Evolutionary conservation across 2,888 invertebrate species (phyloP), one percentile per base, ranked within the genome.

Genomic region (Philhelius pedissequus): DNA sequence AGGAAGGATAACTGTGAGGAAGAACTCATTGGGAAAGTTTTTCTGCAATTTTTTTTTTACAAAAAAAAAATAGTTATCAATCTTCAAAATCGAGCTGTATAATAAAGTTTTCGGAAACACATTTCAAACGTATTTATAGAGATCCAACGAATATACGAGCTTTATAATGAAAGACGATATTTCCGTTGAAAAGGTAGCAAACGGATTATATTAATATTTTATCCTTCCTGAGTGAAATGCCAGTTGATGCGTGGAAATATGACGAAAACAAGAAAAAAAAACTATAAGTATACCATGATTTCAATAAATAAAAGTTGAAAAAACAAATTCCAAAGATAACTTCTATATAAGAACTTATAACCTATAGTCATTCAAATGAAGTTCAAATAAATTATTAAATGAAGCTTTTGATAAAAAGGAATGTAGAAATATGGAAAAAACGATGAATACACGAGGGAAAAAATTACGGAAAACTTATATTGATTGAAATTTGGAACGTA

Each of bases 21-120:
- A 54, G 32, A 69, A 35, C 50, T 75, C 70, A 81, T 70, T 66
- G 75, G 43, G 66, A 70, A 76, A 81, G 71, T 78, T 78, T 13
- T 15, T 45, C 30, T 13, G 6, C 32, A 60, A 64, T 75, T 70
- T 52, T 20, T 35, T 22, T 56, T 35, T 56, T 35, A 11, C 7
- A 5, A 3, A 3, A 0, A 15, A 58, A 70, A 81, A 75, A 75
- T 80, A 64, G 75, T 80, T n/a, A n/a, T 70, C 9, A 58, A 58
- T 75, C 54, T 70, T 58, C 58, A 22, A 56, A 75, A 75, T 70
- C 43, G 22, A 66, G 64, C 50, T 75, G 56, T 5, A n/a, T 58
- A n/a, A n/a, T 50, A 66, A 45, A 70, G 40, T 56, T 64, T 58
- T 25, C 15, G 50, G 18, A 48, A 32, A 5, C 18, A 48, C 13